Evolutionary conservation across 2,797 vertebrate genomes (phyloP), one percentile per base, ranked within the genome.

Genomic region (Melanotaenia parkinsoni): DNA sequence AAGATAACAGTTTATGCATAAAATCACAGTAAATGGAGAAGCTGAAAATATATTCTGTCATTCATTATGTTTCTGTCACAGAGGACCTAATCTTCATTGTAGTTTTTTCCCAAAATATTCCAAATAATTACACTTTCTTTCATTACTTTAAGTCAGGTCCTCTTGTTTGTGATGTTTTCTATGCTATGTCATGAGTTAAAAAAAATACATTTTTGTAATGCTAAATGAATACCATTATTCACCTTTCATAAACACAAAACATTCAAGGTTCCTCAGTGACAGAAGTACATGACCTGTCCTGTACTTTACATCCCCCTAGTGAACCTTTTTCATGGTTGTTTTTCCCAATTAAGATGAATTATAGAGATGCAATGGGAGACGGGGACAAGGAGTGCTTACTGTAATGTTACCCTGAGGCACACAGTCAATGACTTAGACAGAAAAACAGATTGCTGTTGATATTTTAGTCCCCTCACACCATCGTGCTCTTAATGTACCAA

Each of bases 321-420:
- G 76, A 71, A 57, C 64, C 61, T 71, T 32, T 85, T 86, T 81
- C 71, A 86, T 87, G 79, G 84, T 91, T 91, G 82, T 84, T 91
- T 85, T 90, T 85, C 87, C 91, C 86, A 92, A 93, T 94, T 92
- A 90, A 88, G 89, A 94, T 93, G 79, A 94, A 95, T 95, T 92
- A 93, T 92, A 87, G 90, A 92, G 89, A 82, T 83, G 84, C 86
- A 83, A 66, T 26, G 74, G 86, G 79, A 83, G 89, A 70, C 79
- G 28, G 68, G 83, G 81, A 91, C 81, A 60, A 74, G 68, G 70
- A 88, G 74, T 35, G 61, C 51, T 82, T 81, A 76, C 83, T 88
- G 79, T 80, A 77, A 87, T 67, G 79, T 83, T 83, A 82, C 88
- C 91, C 89, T 2, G 62, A 76, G 91, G 88, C 83, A 33, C 74